phyloP scores from a whole-genome alignment of 2,113 vertebrate genomes.

The Pungitius pungitius region DNA sequence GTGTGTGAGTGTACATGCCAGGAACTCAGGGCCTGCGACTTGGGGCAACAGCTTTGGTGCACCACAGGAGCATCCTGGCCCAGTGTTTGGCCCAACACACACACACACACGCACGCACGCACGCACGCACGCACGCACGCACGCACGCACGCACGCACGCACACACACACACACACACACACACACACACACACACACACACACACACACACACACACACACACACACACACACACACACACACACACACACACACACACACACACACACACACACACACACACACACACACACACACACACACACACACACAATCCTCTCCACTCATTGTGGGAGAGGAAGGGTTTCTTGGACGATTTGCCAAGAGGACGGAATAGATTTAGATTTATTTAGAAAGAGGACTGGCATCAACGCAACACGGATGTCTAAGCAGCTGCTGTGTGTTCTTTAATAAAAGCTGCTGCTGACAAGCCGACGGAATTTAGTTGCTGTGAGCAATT shows the following conservation, averaged over 20 bases:
- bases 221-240: not conserved
- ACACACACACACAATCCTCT: constrained; percentile 10
- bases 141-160: too few relatives aligned
- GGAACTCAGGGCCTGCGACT: constrained; percentile 39
- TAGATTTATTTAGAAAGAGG: constrained; percentile 50
- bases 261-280: too few relatives aligned
- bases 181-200: not conserved
- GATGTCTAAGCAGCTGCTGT: constrained; percentile 62
- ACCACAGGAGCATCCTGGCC: constrained; percentile 51
- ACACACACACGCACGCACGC: not conserved
- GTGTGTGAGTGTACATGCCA: constrained; percentile 43
- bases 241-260: not conserved
- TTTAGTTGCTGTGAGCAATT: constrained; percentile 22
- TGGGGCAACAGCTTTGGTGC: constrained; percentile 71
- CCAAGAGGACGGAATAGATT: constrained; percentile 56
- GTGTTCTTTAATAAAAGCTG: constrained; percentile 39
- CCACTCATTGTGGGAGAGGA: constrained; percentile 30
- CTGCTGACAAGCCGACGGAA: constrained; percentile 22
- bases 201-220: not conserved
- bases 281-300: not conserved
- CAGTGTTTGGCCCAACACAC: too few relatives aligned
- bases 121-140: too few relatives aligned
- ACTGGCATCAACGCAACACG: constrained; percentile 46
- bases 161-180: not conserved
- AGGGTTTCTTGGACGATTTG: constrained; percentile 55